A percentile compares a stretch with the other conserved stretches of the same genome.
Evolutionary conservation across 2,888 invertebrate genomes (phyloP).

Genomic region (Ferrisia virgata): DNA sequence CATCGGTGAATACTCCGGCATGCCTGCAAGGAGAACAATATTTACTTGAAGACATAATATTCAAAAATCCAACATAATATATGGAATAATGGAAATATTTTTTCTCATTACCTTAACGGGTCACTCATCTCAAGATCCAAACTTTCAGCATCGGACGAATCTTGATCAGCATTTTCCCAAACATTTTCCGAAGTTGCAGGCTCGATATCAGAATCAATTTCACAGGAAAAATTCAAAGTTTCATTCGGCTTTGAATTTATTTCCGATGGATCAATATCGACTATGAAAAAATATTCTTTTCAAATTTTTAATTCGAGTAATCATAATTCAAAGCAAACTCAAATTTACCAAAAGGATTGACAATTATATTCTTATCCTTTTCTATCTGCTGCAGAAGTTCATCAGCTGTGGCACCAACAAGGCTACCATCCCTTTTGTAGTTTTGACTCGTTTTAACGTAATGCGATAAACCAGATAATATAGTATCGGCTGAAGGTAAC

Average conservation of each 20-base stretch:
- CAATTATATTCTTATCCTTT: slow-evolving; percentile 34
- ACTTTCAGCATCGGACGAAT: slow-evolving; percentile 73
- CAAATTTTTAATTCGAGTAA: background rate
- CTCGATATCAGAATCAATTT: slow-evolving; percentile 72
- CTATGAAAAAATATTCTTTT: background rate
- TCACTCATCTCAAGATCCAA: slow-evolving; percentile 74
- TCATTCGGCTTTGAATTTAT: slow-evolving; percentile 59
- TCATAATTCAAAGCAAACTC: too few species aligned
- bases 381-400: slow-evolving; percentile 40
- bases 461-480: slow-evolving; percentile 33
- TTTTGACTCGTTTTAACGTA: slow-evolving; percentile 31
- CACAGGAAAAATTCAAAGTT: slow-evolving; percentile 68
- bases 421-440: slow-evolving; percentile 25
- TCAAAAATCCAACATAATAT: background rate
- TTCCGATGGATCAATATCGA: slow-evolving; percentile 35
- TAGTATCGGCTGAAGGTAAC: slow-evolving; percentile 33
- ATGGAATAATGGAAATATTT: background rate
- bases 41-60: background rate
- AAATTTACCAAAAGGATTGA: slow-evolving; percentile 38
- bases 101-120: slow-evolving; percentile 52
- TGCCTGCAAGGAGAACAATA: slow-evolving; percentile 60
- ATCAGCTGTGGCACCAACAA: slow-evolving; percentile 39
- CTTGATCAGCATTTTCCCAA: slow-evolving; percentile 62
- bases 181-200: slow-evolving; percentile 62
- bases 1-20: slow-evolving; percentile 83